phyloP scores from a whole-genome alignment of 1,140 invertebrate species.

The Drosophila setifemur region DNA sequence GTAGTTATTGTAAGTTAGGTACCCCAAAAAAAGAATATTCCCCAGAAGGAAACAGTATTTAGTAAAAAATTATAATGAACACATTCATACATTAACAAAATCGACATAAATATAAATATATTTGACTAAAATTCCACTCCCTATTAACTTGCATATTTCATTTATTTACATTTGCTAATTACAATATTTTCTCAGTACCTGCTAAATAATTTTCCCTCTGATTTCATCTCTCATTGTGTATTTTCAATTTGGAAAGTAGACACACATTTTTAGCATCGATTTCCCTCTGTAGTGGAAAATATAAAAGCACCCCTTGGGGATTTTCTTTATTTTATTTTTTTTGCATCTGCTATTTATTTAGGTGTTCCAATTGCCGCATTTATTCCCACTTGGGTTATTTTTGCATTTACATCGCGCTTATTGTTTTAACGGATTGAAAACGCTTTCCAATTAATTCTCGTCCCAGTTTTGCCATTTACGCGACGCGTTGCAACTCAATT shows the following conservation, averaged over 20 bases:
- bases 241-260: not conserved
- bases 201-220: too few relatives aligned
- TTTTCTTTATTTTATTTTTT: too few relatives aligned
- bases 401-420: conserved; percentile 31
- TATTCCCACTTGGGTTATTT: conserved; percentile 26
- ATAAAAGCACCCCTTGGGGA: too few relatives aligned
- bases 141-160: not conserved
- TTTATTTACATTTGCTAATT: not conserved
- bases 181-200: not conserved
- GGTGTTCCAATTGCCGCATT: conserved; percentile 27
- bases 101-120: too few relatives aligned
- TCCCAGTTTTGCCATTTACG: conserved; percentile 16
- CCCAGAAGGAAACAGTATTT: too few relatives aligned
- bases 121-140: not conserved
- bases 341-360: conserved; percentile 41
- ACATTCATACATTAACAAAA: too few relatives aligned
- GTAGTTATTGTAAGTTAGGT: too few relatives aligned
- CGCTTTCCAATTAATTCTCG: conserved; percentile 56
- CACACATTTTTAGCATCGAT: not conserved
- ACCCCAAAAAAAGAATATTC: too few relatives aligned
- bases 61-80: too few relatives aligned
- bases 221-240: not conserved
- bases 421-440: conserved; percentile 44
- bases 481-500: conserved; percentile 46
- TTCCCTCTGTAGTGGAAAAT: too few relatives aligned